Percentiles rank a stretch among this genome's conserved stretches.
These are phyloP conservation scores for Rhadina sibilatrix DNA, from an alignment of 2,113 vertebrate species.

Conservation along the genomic window DNA sequence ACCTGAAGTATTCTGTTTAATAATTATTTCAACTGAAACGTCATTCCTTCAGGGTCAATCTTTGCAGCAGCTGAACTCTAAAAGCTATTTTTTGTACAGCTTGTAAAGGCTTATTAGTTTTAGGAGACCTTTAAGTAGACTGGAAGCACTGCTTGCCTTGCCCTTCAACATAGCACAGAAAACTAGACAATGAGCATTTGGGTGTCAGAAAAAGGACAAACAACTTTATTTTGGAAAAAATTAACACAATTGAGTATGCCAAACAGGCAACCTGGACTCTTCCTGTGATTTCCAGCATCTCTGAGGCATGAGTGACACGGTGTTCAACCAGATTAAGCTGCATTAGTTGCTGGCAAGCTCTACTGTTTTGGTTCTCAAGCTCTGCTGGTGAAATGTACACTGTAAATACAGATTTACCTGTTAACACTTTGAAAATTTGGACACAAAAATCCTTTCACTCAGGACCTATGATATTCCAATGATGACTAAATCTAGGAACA, in stretches of 20 bases:
- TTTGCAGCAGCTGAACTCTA: background rate
- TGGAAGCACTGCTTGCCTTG: background rate
- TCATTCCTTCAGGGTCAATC: background rate
- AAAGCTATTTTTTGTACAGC: background rate
- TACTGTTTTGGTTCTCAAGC: background rate
- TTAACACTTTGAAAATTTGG: background rate
- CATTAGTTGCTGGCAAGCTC: background rate
- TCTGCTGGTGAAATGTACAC: background rate
- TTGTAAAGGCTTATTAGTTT: background rate
- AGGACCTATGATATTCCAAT: background rate
- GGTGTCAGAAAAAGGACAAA: background rate
- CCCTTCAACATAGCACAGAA: background rate
- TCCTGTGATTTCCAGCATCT: background rate
- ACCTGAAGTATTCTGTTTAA: background rate
- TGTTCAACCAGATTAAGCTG: background rate
- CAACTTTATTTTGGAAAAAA: background rate
- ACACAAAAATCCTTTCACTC: background rate
- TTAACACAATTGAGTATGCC: background rate
- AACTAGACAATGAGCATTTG: background rate
- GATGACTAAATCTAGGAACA: background rate
- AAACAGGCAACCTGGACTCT: background rate
- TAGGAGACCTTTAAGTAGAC: background rate
- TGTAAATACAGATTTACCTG: background rate
- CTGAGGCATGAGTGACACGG: background rate
- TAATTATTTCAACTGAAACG: background rate